Conservation (phyloP, 30 jellyfish, hydroid and myxozoan species). For the Pelagia noctiluca region DNA sequence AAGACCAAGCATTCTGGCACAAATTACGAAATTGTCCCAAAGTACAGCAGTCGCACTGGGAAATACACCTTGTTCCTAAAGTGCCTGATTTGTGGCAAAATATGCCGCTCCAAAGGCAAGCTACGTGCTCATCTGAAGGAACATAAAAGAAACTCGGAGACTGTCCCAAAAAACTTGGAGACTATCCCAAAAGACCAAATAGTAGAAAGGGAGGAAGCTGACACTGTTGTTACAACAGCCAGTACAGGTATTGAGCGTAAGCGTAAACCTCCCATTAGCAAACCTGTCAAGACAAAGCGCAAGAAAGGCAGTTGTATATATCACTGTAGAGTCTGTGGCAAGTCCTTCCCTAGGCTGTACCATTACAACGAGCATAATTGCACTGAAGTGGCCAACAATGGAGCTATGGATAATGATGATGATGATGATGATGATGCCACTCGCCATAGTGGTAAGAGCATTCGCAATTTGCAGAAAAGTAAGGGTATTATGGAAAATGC, state of each 20-base stretch:
- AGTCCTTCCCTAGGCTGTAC: slow-evolving; percentile 56
- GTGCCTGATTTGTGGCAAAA: slow-evolving; percentile 58
- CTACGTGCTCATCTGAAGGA: slow-evolving; percentile 35
- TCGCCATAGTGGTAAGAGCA: too few relatives aligned
- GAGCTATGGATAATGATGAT: not conserved
- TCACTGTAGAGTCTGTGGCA: slow-evolving; percentile 64
- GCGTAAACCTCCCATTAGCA: not conserved
- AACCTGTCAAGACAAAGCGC: slow-evolving; percentile 9
- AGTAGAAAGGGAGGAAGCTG: not conserved
- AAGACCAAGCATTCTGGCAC: slow-evolving; percentile 58
- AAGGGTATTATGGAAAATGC: too few relatives aligned
- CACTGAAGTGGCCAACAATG: not conserved
- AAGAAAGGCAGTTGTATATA: slow-evolving; percentile 49
- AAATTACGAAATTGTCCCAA: slow-evolving; percentile 57
- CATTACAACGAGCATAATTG: slow-evolving; percentile 54
- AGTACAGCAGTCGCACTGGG: slow-evolving; percentile 39
- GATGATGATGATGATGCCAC: not conserved
- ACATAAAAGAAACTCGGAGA: not conserved
- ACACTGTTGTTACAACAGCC: not conserved
- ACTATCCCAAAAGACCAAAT: too few relatives aligned
- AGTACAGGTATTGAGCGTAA: not conserved
- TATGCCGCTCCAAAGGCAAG: slow-evolving; percentile 56
- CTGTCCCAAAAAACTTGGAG: too few relatives aligned
- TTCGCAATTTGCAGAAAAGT: too few relatives aligned
- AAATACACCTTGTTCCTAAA: slow-evolving; percentile 49